A percentile compares a stretch with the other conserved stretches of the same genome.
Evolutionary conservation across 1,140 invertebrate species (phyloP).

Genomic region (Augochlora pura): DNA sequence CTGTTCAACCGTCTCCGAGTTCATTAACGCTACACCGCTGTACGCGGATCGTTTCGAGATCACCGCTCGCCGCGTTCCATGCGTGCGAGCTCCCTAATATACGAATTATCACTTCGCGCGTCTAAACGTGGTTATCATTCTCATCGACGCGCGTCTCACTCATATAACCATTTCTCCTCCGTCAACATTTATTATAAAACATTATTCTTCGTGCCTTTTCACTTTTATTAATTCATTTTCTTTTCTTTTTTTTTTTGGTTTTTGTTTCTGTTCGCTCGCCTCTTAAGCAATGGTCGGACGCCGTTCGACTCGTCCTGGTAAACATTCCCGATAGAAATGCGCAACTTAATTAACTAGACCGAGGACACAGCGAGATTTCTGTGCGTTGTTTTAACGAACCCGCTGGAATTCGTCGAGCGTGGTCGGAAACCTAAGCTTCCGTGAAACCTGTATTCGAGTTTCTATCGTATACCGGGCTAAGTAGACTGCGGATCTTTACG

Average conservation of each 20-base stretch:
- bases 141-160: slow-evolving; percentile 11
- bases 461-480: too few species aligned
- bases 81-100: not conserved
- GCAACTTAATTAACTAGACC: slow-evolving; percentile 7
- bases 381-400: too few species aligned
- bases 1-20: not conserved
- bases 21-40: slow-evolving; percentile 3
- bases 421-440: too few species aligned
- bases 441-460: not conserved
- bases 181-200: slow-evolving; percentile 15
- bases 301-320: not conserved
- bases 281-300: not conserved
- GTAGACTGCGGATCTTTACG: too few species aligned
- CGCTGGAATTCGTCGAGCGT: too few species aligned
- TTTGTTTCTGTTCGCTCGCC: not conserved
- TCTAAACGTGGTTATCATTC: not conserved
- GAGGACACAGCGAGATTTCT: too few species aligned
- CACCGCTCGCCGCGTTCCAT: not conserved
- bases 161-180: slow-evolving; percentile 11
- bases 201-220: not conserved
- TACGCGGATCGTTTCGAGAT: not conserved
- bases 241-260: not conserved
- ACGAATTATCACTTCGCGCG: not conserved
- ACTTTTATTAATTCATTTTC: not conserved
- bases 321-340: slow-evolving; percentile 18